Evolutionary conservation across 1,140 invertebrate species (phyloP).

Genomic region (Drosophila lini): DNA sequence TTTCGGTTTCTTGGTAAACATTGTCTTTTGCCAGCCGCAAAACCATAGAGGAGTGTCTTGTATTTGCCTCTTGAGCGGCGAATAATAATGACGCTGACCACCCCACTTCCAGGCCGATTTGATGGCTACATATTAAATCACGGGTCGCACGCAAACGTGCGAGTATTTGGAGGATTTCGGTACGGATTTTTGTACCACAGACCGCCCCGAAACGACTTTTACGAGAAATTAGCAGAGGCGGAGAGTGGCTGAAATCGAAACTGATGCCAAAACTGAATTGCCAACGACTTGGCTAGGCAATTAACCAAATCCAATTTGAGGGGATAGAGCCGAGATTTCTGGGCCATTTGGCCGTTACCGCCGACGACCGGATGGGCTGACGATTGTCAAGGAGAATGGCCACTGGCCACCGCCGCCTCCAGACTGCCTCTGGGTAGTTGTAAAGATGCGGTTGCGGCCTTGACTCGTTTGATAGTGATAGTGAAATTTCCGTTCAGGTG

Average conservation of each 20-base stretch:
- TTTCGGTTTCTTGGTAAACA: conserved; percentile 51
- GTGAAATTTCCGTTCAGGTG: conserved; percentile 36
- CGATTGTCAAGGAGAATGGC: conserved; percentile 36
- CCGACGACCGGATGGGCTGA: conserved; percentile 46
- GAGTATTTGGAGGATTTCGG: conserved; percentile 39
- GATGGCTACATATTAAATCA: conserved; percentile 65
- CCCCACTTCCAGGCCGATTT: conserved; percentile 44
- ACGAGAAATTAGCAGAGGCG: conserved; percentile 48
- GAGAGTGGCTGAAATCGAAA: conserved; percentile 29
- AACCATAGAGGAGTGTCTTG: conserved; percentile 5
- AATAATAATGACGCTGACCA: conserved; percentile 45
- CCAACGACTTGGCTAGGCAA: conserved; percentile 42
- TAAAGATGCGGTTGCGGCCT: conserved; percentile 36
- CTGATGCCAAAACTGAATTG: conserved; percentile 10
- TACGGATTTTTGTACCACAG: conserved; percentile 1
- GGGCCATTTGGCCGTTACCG: conserved; percentile 4
- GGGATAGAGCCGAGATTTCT: conserved; percentile 27
- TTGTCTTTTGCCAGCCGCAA: conserved; percentile 52
- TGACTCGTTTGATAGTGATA: conserved; percentile 28
- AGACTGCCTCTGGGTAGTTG: conserved; percentile 13
- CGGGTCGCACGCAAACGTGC: conserved; percentile 52
- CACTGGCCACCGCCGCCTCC: conserved; percentile 12
- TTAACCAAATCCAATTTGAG: conserved; percentile 55
- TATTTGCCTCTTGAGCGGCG: conserved; percentile 30
- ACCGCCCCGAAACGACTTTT: conserved; percentile 62